Conservation (phyloP, 2,797 vertebrate species). For the Scyliorhinus canicula region DNA sequence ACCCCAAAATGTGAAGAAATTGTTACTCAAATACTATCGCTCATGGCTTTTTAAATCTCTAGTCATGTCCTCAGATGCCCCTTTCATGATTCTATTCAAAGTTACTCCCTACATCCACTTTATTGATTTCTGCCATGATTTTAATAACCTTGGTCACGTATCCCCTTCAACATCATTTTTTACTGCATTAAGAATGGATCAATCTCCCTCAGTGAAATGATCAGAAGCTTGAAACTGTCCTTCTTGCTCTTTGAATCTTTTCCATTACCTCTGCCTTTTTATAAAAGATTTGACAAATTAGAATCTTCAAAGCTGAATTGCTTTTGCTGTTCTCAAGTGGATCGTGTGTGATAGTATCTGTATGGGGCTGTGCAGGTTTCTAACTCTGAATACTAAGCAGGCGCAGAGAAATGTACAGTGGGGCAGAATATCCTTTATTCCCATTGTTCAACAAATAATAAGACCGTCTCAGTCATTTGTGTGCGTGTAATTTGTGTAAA, state of each 20-base stretch:
- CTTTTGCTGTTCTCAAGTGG: neutral
- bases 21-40: neutral
- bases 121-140: neutral
- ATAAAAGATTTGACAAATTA: constrained; percentile 15
- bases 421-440: neutral
- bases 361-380: neutral
- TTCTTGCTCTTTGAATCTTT: neutral
- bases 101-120: neutral
- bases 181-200: neutral
- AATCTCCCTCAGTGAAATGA: neutral
- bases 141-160: neutral
- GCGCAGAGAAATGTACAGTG: neutral
- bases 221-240: neutral
- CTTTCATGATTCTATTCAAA: constrained; percentile 10
- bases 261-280: neutral
- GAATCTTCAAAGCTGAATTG: neutral
- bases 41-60: neutral
- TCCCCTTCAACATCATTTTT: neutral
- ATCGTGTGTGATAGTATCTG: neutral
- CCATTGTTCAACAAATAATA: neutral
- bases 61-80: neutral
- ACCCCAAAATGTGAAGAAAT: neutral
- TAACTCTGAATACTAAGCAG: neutral
- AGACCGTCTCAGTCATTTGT: neutral
- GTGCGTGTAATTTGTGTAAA: neutral